These are phyloP conservation scores for Thunnus albacares DNA, from an alignment of 2,797 vertebrate species.

Conservation along the genomic window DNA sequence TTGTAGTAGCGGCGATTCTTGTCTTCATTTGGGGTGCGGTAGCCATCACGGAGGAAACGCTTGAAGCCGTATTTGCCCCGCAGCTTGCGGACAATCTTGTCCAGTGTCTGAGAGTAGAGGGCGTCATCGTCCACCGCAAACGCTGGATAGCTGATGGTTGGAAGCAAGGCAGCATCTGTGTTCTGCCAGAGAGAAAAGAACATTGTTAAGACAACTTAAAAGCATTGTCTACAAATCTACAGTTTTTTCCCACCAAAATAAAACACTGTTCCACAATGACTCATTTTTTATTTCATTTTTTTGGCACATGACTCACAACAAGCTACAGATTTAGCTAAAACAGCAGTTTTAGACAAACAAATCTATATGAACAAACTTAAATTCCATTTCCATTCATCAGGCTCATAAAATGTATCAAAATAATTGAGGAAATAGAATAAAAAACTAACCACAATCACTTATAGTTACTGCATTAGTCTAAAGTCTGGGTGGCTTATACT, in stretches of 20 bases:
- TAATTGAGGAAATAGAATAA: not conserved
- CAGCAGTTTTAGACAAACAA: no score
- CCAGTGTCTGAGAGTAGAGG: constrained; percentile 93
- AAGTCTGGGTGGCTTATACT: not conserved
- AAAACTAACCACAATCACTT: not conserved
- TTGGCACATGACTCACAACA: not conserved
- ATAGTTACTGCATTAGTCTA: not conserved
- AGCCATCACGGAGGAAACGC: constrained; percentile 95
- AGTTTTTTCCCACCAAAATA: not conserved
- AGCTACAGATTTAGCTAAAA: not conserved
- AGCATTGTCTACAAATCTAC: not conserved
- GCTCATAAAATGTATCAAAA: not conserved
- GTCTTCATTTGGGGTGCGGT: constrained; percentile 94
- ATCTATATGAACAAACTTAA: not conserved
- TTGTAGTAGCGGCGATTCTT: constrained; percentile 92
- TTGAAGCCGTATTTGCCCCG: constrained; percentile 97
- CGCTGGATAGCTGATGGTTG: constrained; percentile 97
- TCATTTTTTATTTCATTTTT: not conserved
- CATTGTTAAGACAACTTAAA: not conserved
- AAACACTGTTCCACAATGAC: not conserved
- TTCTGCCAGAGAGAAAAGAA: constrained; percentile 84
- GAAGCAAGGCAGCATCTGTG: constrained; percentile 95
- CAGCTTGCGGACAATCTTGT: constrained; percentile 95
- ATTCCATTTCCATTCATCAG: not conserved
- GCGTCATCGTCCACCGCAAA: constrained; percentile 97